phyloP scores from a whole-genome alignment of 2,888 invertebrate species.

The Nezara viridula region DNA sequence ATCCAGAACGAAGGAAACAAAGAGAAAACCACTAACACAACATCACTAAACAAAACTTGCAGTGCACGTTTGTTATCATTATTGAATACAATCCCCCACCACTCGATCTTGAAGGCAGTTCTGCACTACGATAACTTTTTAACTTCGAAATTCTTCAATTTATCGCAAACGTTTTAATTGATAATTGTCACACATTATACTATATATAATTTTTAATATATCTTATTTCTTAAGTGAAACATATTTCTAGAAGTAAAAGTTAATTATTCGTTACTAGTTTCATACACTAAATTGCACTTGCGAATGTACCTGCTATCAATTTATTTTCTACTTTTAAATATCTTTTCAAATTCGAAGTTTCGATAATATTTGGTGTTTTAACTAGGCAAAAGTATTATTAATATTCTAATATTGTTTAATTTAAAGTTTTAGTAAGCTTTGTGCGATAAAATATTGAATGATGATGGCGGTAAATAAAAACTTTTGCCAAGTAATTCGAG shows the following conservation, averaged over 20 bases:
- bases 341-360: too few relatives aligned
- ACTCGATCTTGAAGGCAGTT: background rate
- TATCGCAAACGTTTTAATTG: background rate
- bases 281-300: background rate
- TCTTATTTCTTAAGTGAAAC: background rate
- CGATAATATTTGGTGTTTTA: too few relatives aligned
- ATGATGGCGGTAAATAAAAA: background rate
- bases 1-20: background rate
- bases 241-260: background rate
- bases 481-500: background rate
- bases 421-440: too few relatives aligned
- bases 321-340: too few relatives aligned
- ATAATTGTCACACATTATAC: background rate
- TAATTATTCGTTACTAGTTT: background rate
- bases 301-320: too few relatives aligned
- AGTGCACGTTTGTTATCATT: slow-evolving; percentile 18
- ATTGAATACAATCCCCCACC: background rate
- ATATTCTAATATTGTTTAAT: too few relatives aligned
- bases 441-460: background rate
- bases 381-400: too few relatives aligned
- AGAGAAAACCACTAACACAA: background rate
- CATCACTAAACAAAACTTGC: background rate
- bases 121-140: background rate
- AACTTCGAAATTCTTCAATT: background rate
- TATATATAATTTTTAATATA: background rate